These are phyloP conservation scores for Drosophila triauraria DNA, from an alignment of 1,140 invertebrate genomes.

Conservation along the genomic window DNA sequence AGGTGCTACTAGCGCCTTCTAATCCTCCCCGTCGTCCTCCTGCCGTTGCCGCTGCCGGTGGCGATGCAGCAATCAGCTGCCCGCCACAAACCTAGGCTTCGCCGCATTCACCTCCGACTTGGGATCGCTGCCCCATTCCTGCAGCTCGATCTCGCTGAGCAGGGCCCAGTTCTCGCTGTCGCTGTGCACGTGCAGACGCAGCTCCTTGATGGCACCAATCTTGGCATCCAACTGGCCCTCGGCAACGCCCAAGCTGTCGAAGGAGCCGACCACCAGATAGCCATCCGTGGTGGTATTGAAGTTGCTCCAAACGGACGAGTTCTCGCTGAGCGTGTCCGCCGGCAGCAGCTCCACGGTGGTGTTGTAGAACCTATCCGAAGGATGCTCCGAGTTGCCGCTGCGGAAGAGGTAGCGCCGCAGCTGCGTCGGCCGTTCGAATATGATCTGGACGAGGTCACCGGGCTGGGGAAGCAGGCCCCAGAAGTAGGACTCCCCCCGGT, in stretches of 20 bases:
- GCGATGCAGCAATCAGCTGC: conserved; percentile 80
- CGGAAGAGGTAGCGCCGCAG: conserved; percentile 94
- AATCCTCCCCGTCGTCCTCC: conserved; percentile 16
- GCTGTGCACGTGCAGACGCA: conserved; percentile 91
- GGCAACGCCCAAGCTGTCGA: conserved; percentile 92
- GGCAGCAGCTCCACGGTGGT: conserved; percentile 94
- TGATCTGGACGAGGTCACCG: conserved; percentile 93
- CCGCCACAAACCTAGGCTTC: conserved; percentile 54
- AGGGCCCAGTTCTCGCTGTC: conserved; percentile 96
- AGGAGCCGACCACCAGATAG: conserved; percentile 90
- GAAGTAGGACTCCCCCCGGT: conserved; percentile 95
- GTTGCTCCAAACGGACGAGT: conserved; percentile 84
- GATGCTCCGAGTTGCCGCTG: conserved; percentile 96
- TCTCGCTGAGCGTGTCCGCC: conserved; percentile 85
- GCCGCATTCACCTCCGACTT: conserved; percentile 56
- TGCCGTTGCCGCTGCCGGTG: conserved; percentile 44
- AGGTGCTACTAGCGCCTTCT: not conserved
- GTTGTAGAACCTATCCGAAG: conserved; percentile 95
- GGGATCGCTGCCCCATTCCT: conserved; percentile 79
- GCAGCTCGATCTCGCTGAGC: conserved; percentile 91
- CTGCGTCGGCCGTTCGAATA: conserved; percentile 91
- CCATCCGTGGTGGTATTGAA: conserved; percentile 89
- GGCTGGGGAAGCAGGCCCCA: conserved; percentile 95
- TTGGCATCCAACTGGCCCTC: conserved; percentile 89
- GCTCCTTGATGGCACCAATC: conserved; percentile 89